phyloP scores from a whole-genome alignment of 2,113 vertebrate species.

The Carassius carassius region DNA sequence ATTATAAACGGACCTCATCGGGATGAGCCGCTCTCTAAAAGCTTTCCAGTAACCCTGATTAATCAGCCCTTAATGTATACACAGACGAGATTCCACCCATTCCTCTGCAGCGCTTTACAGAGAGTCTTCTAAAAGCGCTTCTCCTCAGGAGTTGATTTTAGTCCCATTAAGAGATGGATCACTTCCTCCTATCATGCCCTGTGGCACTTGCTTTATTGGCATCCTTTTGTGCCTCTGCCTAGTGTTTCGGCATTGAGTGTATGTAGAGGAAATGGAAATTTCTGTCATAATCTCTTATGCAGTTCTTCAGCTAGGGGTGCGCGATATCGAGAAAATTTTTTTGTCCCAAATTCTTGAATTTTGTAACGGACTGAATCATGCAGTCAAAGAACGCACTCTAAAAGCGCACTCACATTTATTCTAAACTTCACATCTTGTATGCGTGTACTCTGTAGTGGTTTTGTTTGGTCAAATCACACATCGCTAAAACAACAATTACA shows the following conservation, averaged over 20 bases:
- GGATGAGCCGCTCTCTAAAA: background rate
- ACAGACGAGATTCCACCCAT: conserved; percentile 65
- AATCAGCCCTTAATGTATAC: conserved; percentile 54
- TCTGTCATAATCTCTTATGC: background rate
- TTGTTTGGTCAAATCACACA: no score
- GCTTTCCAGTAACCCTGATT: conserved; percentile 50
- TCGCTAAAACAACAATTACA: no score
- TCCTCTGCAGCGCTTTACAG: conserved; percentile 58
- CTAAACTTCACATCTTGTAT: no score
- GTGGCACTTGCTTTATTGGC: conserved; percentile 30
- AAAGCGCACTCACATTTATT: no score
- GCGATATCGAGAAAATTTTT: no score
- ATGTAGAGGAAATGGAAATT: background rate
- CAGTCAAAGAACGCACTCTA: no score
- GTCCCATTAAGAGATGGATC: conserved; percentile 29
- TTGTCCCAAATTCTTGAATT: no score
- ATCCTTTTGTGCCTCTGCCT: background rate
- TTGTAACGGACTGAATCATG: no score
- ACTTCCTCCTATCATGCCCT: conserved; percentile 31
- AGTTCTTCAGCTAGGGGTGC: no score
- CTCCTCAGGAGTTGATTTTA: conserved; percentile 27
- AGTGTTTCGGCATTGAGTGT: background rate
- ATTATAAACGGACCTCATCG: conserved; percentile 13
- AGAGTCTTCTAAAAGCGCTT: conserved; percentile 35
- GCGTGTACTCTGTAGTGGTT: no score